Base-by-base conservation (phyloP, 2,797 vertebrate species). In the Setipinna tenuifilis region DNA sequence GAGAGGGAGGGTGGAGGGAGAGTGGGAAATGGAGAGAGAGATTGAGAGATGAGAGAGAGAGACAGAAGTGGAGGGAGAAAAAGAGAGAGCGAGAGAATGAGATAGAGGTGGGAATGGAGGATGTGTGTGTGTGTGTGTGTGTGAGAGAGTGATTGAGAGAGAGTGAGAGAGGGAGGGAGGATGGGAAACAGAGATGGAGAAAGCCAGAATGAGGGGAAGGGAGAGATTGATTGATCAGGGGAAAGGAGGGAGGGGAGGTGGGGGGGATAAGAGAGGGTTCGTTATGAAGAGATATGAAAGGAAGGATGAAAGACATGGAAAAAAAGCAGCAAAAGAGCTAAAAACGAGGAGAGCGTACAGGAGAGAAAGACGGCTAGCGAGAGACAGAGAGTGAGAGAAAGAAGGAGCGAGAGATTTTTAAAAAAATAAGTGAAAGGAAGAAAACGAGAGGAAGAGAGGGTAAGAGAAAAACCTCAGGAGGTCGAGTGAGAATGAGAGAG, bases 341-440 rank as follows among this genome's bases (percentile, higher is more conserved):
- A 68, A 12, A 68, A 12, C 11, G 23, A 11, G n/a, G 61, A 25
- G 61, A 54, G 23, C 23, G 61, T 10, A 54, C 10, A 54, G 10
- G 50, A 54, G 50, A 54, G 50, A 54, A 54, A 54, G 6, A 54
- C n/a, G n/a, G 48, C 6, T 50, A 12, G 48, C 6, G 50, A 54
- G 50, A 62, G 61, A 41, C 2, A 62, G 61, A 62, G 59, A 61
- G 21, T 2, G 58, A 61, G 4, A 62, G 59, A 62, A 2, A n/a
- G 21, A 62, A 5, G 5, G 2, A 41, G 35, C 2, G 35, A 5
- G 58, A 59, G 58, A 59, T 75, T 58, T 71, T 54, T n/a, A n/a
- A 75, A 41, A 71, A 62, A 28, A 35, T 81, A 44, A n/a, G 23
- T n/a, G 71, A 82, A n/a, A 84, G 17, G 59, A 59, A 54, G 80